Base-by-base conservation (phyloP, 2,113 vertebrate species). In the Sinocyclocheilus rhinocerous region DNA sequence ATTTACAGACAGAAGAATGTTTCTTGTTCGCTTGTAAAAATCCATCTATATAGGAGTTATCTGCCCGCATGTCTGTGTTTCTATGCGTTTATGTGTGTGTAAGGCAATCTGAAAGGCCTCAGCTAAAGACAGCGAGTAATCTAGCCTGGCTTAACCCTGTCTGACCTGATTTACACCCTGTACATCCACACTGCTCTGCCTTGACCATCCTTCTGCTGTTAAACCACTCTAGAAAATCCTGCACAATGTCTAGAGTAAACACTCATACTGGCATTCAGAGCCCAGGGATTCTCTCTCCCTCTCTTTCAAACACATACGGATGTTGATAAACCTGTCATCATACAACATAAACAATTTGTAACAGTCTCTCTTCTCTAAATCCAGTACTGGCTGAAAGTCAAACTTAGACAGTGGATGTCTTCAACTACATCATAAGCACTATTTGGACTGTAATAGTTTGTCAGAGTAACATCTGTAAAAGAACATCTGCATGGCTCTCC, bases 61-160 rank as follows among this genome's bases (percentile, higher is more conserved):
- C 39, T 76, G 39, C 24, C 13, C n/a, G 13, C 45, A 24, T 12
- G 33, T 50, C 48, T 84, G 75, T 76, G n/a, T 59, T 55, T 76
- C 45, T 65, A 42, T 48, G 26, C 69, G 29, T 59, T 45, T 81
- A 33, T 67, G 42, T 48, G 26, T 83, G 89, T 88, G 42, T 84
- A 8, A 89, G 84, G 73, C 87, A 86, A 94, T 84, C 91, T 86
- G 87, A 85, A 77, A 82, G 89, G 90, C 92, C 91, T 86, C 87
- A 92, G 92, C 90, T 94, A 94, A 95, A 95, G 90, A 88, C 92
- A 92, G 89, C 76, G 29, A 89, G 84, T 91, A 95, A 94, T 95
- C 92, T 91, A 87, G 84, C 81, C 59, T 87, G 92, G 93, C 93
- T 90, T 85, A 91, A 91, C 87, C 92, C 93, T 89, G 92, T 91